phyloP scores from a whole-genome alignment of 1,140 invertebrate genomes.

The Rhyzopertha dominica region DNA sequence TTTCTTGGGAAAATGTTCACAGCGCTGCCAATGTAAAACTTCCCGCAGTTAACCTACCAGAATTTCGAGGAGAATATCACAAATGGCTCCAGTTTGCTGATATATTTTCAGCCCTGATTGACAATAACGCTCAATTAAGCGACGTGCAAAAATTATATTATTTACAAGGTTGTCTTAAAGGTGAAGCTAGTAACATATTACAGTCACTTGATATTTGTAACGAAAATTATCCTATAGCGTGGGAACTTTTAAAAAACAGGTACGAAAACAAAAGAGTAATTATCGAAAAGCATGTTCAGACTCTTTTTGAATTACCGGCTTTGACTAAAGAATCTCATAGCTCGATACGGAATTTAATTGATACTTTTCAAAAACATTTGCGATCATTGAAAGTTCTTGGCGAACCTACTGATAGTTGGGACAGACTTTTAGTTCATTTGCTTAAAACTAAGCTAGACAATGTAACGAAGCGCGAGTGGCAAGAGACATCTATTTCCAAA shows the following conservation, averaged over 20 bases:
- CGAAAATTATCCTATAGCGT: conserved; percentile 1
- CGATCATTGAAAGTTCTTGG: background rate
- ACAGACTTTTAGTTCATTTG: background rate
- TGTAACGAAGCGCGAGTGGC: background rate
- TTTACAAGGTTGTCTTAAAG: conserved; percentile 11
- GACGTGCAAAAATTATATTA: conserved; percentile 21
- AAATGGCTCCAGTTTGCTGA: no score
- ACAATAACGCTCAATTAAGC: no score
- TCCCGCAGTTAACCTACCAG: no score
- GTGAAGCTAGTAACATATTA: conserved; percentile 11
- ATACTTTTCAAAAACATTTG: background rate
- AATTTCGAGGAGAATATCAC: no score
- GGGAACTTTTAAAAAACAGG: conserved; percentile 4
- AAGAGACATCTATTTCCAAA: no score
- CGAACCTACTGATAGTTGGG: background rate
- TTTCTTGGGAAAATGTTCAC: no score
- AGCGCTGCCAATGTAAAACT: no score
- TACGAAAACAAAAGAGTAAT: conserved; percentile 5
- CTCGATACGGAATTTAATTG: background rate
- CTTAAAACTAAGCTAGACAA: background rate
- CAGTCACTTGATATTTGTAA: background rate
- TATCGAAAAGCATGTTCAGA: background rate
- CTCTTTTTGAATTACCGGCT: background rate
- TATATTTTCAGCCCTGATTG: no score
- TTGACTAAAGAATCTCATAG: background rate